Base-by-base conservation (phyloP, 1,140 invertebrate species). In the Drosophila kohkoa region DNA sequence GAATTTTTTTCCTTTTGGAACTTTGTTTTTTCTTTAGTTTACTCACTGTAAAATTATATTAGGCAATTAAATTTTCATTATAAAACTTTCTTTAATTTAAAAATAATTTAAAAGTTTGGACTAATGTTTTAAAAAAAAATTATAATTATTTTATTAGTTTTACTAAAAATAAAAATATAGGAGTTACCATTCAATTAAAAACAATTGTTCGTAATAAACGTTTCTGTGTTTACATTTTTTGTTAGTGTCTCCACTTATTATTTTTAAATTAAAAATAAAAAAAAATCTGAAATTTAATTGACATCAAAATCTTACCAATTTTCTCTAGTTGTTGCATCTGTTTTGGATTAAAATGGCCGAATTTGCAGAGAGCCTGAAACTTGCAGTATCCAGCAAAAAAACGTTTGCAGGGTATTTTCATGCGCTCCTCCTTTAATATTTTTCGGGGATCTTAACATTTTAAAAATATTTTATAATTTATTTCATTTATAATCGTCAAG, bases 341-440 rank as follows among this genome's bases (percentile, higher is more conserved):
- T 1, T 77, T 58, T 2, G 71, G 48, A 28, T 28, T 90, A 35
- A 76, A 92, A 52, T 92, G 91, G 1, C 79, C 41, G 20, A 60
- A 90, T 25, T 79, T 91, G 46, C 91, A 92, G n/a, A 65, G 72
- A 15, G 82, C 41, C 25, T 90, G 74, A 20, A 90, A 92, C 60
- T 80, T 89, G 45, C 91, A 92, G 48, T 54, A 85, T 5, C 85
- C 80, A 8, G 48, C 73, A 0, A 82, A 69, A 25, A 55, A 92
- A 5, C 85, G 82, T 5, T 64, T 74, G n/a, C 91, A 92, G 0
- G 88, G 78, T 5, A 54, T 60, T 41, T 92, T 92, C 0, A 5
- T 20, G 0, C 69, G 58, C 51, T 92, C 91, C 35, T 76, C 72
- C 2, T 13, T 25, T 25, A 92, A 60, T 3, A 82, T 48, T 48